Percentiles rank a stretch among this genome's conserved stretches.
phyloP scores from a whole-genome alignment of 2,888 invertebrate species.

The Belgica antarctica region DNA sequence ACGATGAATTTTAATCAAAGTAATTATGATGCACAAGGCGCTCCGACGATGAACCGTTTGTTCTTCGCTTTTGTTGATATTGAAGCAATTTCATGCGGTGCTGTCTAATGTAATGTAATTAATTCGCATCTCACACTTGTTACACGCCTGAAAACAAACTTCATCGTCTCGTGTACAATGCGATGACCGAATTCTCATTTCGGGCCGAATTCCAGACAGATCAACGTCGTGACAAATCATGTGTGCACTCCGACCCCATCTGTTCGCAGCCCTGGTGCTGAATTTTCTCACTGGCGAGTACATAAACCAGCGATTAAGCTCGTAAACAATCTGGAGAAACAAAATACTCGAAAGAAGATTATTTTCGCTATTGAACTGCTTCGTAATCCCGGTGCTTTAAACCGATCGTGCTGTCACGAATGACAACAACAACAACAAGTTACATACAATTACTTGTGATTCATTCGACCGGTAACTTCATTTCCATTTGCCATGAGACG shows the following conservation, averaged over 20 bases:
- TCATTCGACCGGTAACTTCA: slow-evolving; percentile 35
- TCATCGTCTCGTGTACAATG: too few relatives aligned
- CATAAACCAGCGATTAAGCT: too few relatives aligned
- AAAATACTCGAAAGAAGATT: too few relatives aligned
- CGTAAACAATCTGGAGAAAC: too few relatives aligned
- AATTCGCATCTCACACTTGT: not conserved
- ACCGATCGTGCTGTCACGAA: not conserved
- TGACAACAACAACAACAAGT: not conserved
- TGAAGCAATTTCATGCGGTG: not conserved
- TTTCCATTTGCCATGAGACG: slow-evolving; percentile 22
- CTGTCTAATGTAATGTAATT: not conserved
- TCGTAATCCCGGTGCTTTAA: not conserved
- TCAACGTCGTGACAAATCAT: too few relatives aligned
- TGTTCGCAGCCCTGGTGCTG: too few relatives aligned
- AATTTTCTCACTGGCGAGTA: too few relatives aligned
- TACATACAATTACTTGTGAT: not conserved
- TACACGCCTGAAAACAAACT: too few relatives aligned
- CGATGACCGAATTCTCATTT: not conserved
- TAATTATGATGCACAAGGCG: not conserved
- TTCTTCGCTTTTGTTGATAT: not conserved
- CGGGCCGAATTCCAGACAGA: too few relatives aligned
- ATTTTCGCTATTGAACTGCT: not conserved
- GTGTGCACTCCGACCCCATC: too few relatives aligned
- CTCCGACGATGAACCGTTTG: not conserved
- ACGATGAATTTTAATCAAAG: not conserved